Base-by-base conservation (phyloP, 2,888 invertebrate genomes). In the Mellilla xanthometata region DNA sequence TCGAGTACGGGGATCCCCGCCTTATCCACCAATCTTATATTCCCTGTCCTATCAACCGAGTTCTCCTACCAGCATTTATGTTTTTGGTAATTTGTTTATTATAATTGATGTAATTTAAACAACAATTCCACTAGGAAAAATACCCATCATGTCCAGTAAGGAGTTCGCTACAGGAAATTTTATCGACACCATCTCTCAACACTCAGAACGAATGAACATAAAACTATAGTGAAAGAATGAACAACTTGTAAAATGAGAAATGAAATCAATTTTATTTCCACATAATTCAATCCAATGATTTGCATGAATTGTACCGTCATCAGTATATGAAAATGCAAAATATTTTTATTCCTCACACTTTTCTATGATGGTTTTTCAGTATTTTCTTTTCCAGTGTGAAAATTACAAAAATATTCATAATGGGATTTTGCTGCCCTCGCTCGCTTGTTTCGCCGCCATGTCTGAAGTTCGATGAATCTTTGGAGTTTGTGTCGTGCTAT, bases 401-500 rank as follows among this genome's bases (percentile, higher is more conserved):
- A 50, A 49, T 52, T 52, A 42, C 29, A 60, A 67, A 74, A 70
- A 68, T 75, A 68, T 77, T 70, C 75, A 74, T 69, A 73, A 71
- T 68, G 53, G 68, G 68, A 75, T 74, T 69, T 69, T 44, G 85
- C 85, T 84, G 87, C 89, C 83, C 77, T 68, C 77, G 38, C 76
- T 70, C 72, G 83, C 77, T 74, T 72, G 83, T 81, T 85, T 83
- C 81, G 84, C 89, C 88, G 90, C 90, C 90, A 90, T 90, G 84
- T 85, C 90, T 85, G 84, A 89, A 84, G 87, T 87, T 88, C 78
- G 83, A 78, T 82, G 81, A 80, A 77, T 84, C 79, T 79, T 79
- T 73, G 72, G 81, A 82, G 80, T 81, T 82, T 90, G 92, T 85
- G 90, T 82, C 83, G 90, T 90, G 90, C 81, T 83, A 78, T 86